A percentile compares a stretch with the other conserved stretches of the same genome.
These are phyloP conservation scores for Ochropleura plecta DNA, from an alignment of 2,888 invertebrate genomes.

Conservation along the genomic window DNA sequence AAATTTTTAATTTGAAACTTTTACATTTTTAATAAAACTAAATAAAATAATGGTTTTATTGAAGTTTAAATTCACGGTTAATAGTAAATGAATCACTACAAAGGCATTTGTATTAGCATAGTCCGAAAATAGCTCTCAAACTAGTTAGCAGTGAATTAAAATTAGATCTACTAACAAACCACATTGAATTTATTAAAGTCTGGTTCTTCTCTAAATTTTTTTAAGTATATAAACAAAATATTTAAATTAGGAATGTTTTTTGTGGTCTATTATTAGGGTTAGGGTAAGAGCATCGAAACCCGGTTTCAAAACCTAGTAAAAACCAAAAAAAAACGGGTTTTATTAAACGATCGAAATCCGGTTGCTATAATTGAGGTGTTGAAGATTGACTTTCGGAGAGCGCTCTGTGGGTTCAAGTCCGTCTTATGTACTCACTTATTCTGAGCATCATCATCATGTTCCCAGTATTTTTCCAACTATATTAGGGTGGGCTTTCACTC, in stretches of 20 bases:
- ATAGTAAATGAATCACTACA: conserved; percentile 48
- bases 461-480: too few relatives aligned
- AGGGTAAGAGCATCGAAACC: too few relatives aligned
- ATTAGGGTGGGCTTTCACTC: too few relatives aligned
- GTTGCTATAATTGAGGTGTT: neutral
- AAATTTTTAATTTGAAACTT: too few relatives aligned
- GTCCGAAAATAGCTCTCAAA: conserved; percentile 66
- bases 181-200: conserved; percentile 47
- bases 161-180: conserved; percentile 60
- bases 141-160: conserved; percentile 65
- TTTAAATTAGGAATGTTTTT: neutral
- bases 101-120: conserved; percentile 57
- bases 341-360: too few relatives aligned
- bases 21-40: too few relatives aligned
- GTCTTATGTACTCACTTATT: neutral
- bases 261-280: neutral
- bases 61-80: too few relatives aligned
- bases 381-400: neutral
- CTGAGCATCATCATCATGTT: neutral
- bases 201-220: conserved; percentile 24
- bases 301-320: too few relatives aligned
- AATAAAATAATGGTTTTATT: too few relatives aligned
- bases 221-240: too few relatives aligned
- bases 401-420: neutral
- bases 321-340: too few relatives aligned